Conservation (phyloP, 2,888 invertebrate species). For the Diarsia mendica region DNA sequence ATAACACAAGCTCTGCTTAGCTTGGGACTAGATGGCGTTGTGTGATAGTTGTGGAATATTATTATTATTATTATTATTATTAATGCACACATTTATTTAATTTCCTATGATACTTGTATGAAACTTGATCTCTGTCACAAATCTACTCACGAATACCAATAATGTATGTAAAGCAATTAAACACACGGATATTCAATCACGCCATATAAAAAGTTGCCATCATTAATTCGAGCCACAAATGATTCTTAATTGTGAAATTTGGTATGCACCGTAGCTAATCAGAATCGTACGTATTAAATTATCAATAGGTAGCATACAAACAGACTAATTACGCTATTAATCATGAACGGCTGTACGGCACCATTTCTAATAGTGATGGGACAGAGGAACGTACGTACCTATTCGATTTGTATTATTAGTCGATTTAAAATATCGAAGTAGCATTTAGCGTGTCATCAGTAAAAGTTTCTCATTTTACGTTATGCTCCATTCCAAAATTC, state of each 20-base stretch:
- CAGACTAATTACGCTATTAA: conserved; percentile 71
- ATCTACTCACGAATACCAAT: conserved; percentile 8
- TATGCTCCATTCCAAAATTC: not conserved
- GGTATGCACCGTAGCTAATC: conserved; percentile 62
- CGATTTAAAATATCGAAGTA: conserved; percentile 20
- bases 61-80: too few species aligned
- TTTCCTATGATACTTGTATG: too few species aligned
- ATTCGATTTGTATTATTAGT: conserved; percentile 31
- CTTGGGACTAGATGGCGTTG: too few species aligned
- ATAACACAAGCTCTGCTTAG: too few species aligned
- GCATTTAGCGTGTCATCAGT: too few species aligned
- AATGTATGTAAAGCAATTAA: conserved; percentile 51
- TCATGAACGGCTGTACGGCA: conserved; percentile 58
- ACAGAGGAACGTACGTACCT: conserved; percentile 23
- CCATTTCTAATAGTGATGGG: conserved; percentile 58
- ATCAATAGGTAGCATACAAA: conserved; percentile 70
- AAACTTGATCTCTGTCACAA: not conserved
- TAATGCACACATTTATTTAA: too few species aligned
- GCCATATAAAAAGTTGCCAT: conserved; percentile 54
- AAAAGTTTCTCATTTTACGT: not conserved
- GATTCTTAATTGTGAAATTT: conserved; percentile 60
- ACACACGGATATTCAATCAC: conserved; percentile 48
- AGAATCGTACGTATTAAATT: conserved; percentile 63
- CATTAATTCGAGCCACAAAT: conserved; percentile 60
- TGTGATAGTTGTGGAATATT: too few species aligned